Evolutionary conservation across 2,888 invertebrate genomes (phyloP), one percentile per base, ranked within the genome.

Genomic region (Ecdyonurus torrentis): DNA sequence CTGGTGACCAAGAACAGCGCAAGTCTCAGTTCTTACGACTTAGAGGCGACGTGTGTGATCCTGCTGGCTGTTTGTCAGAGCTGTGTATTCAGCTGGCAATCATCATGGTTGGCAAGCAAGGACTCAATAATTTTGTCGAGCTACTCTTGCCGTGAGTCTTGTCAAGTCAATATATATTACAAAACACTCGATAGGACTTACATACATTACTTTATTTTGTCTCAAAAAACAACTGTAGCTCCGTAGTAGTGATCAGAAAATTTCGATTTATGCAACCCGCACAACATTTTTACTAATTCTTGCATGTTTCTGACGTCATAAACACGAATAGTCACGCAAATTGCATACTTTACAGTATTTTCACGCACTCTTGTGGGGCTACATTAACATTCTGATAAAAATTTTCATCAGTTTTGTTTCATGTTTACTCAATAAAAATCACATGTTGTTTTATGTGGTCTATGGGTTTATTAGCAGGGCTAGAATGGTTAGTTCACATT

Each of bases 91-190:
- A 94, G 69, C 76, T 94, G 25, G 89, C 91, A 1, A 93, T 94
- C 67, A 92, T 94, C 67, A 94, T 95, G 92, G 86, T 95, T 59
- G 96, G 95, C 24, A 96, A 96, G 72, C 96, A 97, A 74, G 83
- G 90, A 68, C 86, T 92, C 76, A 96, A 93, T 72, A 96, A 95
- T 75, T 86, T 93, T 70, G 81, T 94, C 68, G 96, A 97, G 74
- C 83, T 96, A 60, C 81, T 92, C 61, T 86, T 89, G 72, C 95
- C 96, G 85, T 90, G 74, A 82, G 87, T 82, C 67, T 63, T 3
- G 24, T 50, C 24, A 50, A 1, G 2, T 50, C 25, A 23, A 7
- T 63, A 23, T 61, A 55, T 23, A 23, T 25, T n/a, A 22, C n/a
- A 59, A 52, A 22, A 50, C 1, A 25, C 25, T 58, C 60, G 7